These are phyloP conservation scores for Myathropa florea DNA, from an alignment of 2,888 invertebrate species.

Conservation along the genomic window DNA sequence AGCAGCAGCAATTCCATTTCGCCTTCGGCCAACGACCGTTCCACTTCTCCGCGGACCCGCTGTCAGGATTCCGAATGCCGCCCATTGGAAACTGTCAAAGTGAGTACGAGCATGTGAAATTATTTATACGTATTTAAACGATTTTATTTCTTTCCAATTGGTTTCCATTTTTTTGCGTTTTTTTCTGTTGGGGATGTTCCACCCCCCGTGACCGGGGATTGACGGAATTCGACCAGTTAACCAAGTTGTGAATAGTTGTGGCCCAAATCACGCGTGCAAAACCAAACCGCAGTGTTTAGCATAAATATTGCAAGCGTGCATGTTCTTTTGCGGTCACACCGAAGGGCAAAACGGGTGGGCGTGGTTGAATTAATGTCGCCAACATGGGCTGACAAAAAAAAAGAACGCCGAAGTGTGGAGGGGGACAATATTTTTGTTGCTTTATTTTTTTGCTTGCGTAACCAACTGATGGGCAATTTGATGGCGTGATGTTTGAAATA, in stretches of 20 bases:
- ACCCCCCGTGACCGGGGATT: conserved; percentile 5
- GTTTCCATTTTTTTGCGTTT: not conserved
- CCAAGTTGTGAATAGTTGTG: conserved; percentile 72
- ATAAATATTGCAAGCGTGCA: conserved; percentile 73
- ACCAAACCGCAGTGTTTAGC: conserved; percentile 73
- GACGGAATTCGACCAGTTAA: conserved; percentile 64
- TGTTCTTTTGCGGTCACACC: conserved; percentile 67
- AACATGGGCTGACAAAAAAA: not conserved
- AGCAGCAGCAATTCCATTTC: conserved; percentile 97
- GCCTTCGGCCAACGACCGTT: conserved; percentile 93
- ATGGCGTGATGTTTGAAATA: not conserved
- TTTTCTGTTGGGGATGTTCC: not conserved
- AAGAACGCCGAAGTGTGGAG: not conserved
- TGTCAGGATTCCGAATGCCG: conserved; percentile 93
- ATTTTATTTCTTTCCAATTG: not conserved
- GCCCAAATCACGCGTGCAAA: conserved; percentile 71
- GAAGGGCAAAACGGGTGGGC: not conserved
- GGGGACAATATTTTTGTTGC: not conserved
- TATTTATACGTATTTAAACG: not conserved
- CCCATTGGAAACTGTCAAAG: conserved; percentile 95
- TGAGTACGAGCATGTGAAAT: conserved; percentile 83
- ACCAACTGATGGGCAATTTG: not conserved
- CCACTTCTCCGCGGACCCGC: conserved; percentile 92
- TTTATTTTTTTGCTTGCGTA: not conserved
- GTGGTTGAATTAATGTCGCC: conserved; percentile 20